phyloP scores from a whole-genome alignment of 2,797 vertebrate species.

The Tokudaia muenninki region DNA sequence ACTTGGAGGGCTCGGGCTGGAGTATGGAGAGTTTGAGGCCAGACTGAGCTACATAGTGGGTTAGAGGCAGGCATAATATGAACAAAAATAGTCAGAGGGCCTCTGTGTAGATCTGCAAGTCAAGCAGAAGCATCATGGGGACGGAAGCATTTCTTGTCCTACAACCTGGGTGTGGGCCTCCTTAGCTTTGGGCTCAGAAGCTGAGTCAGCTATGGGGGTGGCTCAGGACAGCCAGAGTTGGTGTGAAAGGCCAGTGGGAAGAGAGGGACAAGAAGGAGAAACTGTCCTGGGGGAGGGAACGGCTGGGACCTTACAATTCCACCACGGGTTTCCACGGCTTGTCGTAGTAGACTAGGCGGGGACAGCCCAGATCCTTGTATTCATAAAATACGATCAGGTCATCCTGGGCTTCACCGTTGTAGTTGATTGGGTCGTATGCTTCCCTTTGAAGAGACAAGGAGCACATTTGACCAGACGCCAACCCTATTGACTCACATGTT shows the following conservation, averaged over 20 bases:
- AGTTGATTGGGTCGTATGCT: neutral
- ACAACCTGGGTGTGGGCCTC: neutral
- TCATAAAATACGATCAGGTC: constrained; percentile 61
- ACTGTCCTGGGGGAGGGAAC: neutral
- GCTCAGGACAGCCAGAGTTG: neutral
- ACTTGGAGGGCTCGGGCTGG: neutral
- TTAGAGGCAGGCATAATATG: neutral
- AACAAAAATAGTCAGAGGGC: neutral
- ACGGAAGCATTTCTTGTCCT: too few relatives aligned
- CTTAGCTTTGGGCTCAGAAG: neutral
- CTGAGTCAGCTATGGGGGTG: neutral
- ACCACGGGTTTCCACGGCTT: constrained; percentile 73
- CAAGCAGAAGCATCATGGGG: neutral
- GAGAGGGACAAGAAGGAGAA: too few relatives aligned
- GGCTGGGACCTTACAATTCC: constrained; percentile 73
- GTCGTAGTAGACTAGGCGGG: constrained; percentile 68
- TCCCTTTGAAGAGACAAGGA: constrained; percentile 51
- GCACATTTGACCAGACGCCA: rapidly evolving
- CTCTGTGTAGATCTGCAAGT: neutral
- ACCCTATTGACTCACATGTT: too few relatives aligned
- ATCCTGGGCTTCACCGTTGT: rapidly evolving
- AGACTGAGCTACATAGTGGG: neutral
- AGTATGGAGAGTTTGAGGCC: neutral
- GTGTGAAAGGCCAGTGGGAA: neutral
- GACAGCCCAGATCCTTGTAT: constrained; percentile 74